Percentiles rank a stretch among this genome's conserved stretches.
These are phyloP conservation scores for Pontoporia blainvillei DNA, from an alignment of 2,113 vertebrate genomes.

Conservation along the genomic window DNA sequence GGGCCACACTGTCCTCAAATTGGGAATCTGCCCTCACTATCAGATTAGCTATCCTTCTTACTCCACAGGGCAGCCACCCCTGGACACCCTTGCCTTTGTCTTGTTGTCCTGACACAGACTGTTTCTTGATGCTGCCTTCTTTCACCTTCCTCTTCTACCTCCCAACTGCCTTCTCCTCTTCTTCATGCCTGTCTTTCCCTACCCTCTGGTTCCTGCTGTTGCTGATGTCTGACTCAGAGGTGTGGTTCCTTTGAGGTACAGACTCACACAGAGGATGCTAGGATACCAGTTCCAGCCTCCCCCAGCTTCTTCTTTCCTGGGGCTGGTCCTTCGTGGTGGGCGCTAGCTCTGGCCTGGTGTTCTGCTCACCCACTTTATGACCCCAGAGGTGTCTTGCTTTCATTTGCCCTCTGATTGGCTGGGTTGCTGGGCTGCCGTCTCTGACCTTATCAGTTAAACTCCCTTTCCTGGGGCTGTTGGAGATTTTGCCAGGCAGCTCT, in stretches of 20 bases:
- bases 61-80: background rate
- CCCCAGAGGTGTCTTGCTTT: slow-evolving; percentile 13
- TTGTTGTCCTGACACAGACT: background rate
- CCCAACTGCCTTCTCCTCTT: background rate
- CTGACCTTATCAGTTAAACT: slow-evolving; percentile 38
- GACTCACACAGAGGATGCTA: slow-evolving; percentile 56
- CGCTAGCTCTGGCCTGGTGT: background rate
- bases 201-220: slow-evolving; percentile 52
- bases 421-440: background rate
- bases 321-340: background rate
- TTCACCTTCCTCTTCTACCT: background rate
- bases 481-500: background rate
- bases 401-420: background rate
- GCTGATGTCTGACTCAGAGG: slow-evolving; percentile 69
- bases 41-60: slow-evolving; percentile 10
- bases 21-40: background rate
- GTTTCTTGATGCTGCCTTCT: background rate
- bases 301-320: slow-evolving; percentile 15
- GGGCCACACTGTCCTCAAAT: background rate
- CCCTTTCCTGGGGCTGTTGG: background rate
- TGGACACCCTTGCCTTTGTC: background rate
- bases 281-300: slow-evolving; percentile 57
- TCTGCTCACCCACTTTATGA: background rate
- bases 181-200: slow-evolving; percentile 30
- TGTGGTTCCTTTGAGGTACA: slow-evolving; percentile 61